Percentiles rank a stretch among this genome's conserved stretches.
phyloP scores from a whole-genome alignment of 1,140 invertebrate genomes.

The Cyclargus thomasi region DNA sequence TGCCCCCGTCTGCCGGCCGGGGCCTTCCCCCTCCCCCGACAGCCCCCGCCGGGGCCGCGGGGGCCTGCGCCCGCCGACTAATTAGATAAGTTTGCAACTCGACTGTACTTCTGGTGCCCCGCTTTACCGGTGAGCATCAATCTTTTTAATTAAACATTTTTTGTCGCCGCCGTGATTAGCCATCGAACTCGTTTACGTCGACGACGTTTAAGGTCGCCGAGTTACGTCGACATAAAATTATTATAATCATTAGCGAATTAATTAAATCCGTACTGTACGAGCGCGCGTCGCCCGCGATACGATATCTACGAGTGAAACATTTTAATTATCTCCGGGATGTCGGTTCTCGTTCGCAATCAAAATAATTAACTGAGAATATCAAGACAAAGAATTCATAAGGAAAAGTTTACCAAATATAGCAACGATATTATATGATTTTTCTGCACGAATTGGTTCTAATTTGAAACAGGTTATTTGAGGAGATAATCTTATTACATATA shows the following conservation, averaged over 20 bases:
- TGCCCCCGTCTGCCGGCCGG: conserved; percentile 48
- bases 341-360: background rate
- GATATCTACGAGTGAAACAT: background rate
- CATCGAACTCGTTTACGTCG: conserved; percentile 56
- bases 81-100: conserved; percentile 74
- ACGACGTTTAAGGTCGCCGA: conserved; percentile 23
- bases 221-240: background rate
- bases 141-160: conserved; percentile 75
- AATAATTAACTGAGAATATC: background rate
- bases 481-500: background rate
- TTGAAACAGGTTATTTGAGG: too few species aligned
- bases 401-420: background rate
- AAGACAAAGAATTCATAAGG: background rate
- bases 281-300: too few species aligned
- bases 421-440: too few species aligned
- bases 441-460: too few species aligned
- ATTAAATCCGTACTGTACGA: background rate
- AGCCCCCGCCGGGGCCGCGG: conserved; percentile 25
- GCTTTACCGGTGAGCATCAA: conserved; percentile 70
- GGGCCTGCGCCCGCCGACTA: conserved; percentile 50
- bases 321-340: conserved; percentile 1
- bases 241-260: background rate
- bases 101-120: conserved; percentile 68
- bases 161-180: conserved; percentile 68
- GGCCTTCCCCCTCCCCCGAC: conserved; percentile 21